These are phyloP conservation scores for Chrysina gloriosa DNA, from an alignment of 2,888 invertebrate genomes.

Conservation along the genomic window DNA sequence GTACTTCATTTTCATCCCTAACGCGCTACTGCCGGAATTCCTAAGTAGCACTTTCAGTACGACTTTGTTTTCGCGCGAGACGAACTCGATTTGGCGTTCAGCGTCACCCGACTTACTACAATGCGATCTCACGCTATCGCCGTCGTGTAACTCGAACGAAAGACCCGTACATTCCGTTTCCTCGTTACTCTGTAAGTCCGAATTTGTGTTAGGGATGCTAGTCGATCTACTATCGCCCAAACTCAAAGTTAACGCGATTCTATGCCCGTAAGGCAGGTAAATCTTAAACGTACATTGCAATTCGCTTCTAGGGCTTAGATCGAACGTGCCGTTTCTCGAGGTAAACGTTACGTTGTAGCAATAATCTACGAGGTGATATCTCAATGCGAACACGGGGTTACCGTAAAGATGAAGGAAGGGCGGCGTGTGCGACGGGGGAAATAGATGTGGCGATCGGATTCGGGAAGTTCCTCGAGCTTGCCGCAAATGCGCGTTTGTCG, in stretches of 20 bases:
- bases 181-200: constrained; percentile 60
- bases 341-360: constrained; percentile 78
- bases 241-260: constrained; percentile 72
- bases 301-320: constrained; percentile 71
- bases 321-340: constrained; percentile 74
- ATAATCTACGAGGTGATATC: constrained; percentile 76
- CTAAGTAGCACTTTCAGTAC: constrained; percentile 61
- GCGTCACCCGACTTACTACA: constrained; percentile 72
- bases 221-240: constrained; percentile 65
- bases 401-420: constrained; percentile 71
- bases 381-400: constrained; percentile 74
- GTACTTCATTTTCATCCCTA: constrained; percentile 71
- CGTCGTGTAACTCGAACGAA: constrained; percentile 70
- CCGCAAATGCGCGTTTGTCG: constrained; percentile 71
- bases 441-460: constrained; percentile 72
- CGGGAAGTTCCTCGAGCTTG: constrained; percentile 76
- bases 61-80: constrained; percentile 71
- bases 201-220: constrained; percentile 40
- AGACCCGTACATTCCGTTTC: constrained; percentile 68
- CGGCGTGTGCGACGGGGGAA: constrained; percentile 65
- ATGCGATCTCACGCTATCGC: constrained; percentile 70
- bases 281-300: constrained; percentile 77
- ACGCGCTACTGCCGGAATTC: constrained; percentile 48
- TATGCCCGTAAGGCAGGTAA: constrained; percentile 77
- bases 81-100: constrained; percentile 70